Evolutionary conservation across 2,113 vertebrate genomes (phyloP), one percentile per base, ranked within the genome.

Genomic region (Pseudois nayaur): DNA sequence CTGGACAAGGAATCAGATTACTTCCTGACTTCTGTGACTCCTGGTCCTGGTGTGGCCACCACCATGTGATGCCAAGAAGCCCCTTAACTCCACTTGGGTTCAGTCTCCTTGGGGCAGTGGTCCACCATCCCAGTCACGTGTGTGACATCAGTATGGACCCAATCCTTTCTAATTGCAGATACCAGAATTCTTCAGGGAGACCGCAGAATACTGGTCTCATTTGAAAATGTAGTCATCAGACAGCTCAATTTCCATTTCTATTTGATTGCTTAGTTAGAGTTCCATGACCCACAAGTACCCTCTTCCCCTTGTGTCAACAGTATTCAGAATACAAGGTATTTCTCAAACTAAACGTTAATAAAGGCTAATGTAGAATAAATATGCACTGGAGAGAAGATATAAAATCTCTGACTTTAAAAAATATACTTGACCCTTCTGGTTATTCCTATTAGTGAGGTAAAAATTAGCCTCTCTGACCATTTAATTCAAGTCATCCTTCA

Each of bases 401-500:
- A 40, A 92, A 84, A 52, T 94, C 13, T 87, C 81, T 52, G 55
- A 92, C 79, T 48, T 96, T 50, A 67, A 87, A 93, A 91, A 78
- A 59, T 55, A 29, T n/a, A 74, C 78, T 97, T 96, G 50, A 94
- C 60, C 54, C 0, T 92, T 96, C 91, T 87, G 29, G 43, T 84
- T 95, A 74, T 79, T 94, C 52, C 93, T 95, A 52, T 76, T 93
- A 90, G 45, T 87, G 50, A 95, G 55, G 48, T 89, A 97, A 96
- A 96, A 95, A 60, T 97, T 83, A 5, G 59, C 45, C 89, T 79
- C 60, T 94, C 88, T 59, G 85, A 92, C 86, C 59, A 93, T 93
- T 98, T 97, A 79, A 78, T 98, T 98, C 93, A 98, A 98, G 92
- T 85, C 87, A 87, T 95, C 98, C 87, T 76, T 98, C 86, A 71